Base-by-base conservation (phyloP, 1,140 invertebrate species). In the Metaphire vulgaris region DNA sequence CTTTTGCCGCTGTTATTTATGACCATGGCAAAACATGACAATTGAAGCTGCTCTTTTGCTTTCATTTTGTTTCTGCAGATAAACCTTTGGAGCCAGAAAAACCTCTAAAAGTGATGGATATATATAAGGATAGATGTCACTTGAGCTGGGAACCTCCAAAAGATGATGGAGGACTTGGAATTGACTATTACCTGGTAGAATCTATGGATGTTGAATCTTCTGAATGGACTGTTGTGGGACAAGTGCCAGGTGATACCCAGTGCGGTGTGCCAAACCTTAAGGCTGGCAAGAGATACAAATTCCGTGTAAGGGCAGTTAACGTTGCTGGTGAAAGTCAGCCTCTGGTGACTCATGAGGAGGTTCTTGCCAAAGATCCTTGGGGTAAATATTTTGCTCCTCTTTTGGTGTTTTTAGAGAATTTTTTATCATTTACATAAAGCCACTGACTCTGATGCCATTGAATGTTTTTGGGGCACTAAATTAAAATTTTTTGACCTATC, bases 361-460 rank as follows among this genome's bases (percentile, higher is more conserved):
- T 98, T 74, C 92, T 95, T 0, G 97, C 96, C 34, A 98, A 98
- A 85, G 96, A 99, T 91, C 97, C 97, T 34, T 99, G 92, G 86
- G 93, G 91, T 80, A 92, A n/a, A n/a, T n/a, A n/a, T n/a, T n/a
- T n/a, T n/a, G n/a, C n/a, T n/a, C n/a, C n/a, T n/a, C n/a, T n/a
- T n/a, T n/a, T n/a, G n/a, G n/a, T n/a, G n/a, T n/a, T n/a, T n/a
- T n/a, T n/a, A n/a, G n/a, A n/a, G n/a, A n/a, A n/a, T n/a, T n/a
- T n/a, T n/a, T n/a, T n/a, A n/a, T n/a, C n/a, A n/a, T n/a, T n/a
- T n/a, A n/a, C n/a, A n/a, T n/a, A n/a, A n/a, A n/a, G n/a, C n/a
- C n/a, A n/a, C n/a, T n/a, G n/a, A n/a, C n/a, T 56, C 6, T 56
- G 6, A 12, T 56, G 41, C 41, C 21, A 6, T 56, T 56, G n/a